These are phyloP conservation scores for Nanorana parkeri DNA, from an alignment of 2,113 vertebrate species.

Conservation along the genomic window DNA sequence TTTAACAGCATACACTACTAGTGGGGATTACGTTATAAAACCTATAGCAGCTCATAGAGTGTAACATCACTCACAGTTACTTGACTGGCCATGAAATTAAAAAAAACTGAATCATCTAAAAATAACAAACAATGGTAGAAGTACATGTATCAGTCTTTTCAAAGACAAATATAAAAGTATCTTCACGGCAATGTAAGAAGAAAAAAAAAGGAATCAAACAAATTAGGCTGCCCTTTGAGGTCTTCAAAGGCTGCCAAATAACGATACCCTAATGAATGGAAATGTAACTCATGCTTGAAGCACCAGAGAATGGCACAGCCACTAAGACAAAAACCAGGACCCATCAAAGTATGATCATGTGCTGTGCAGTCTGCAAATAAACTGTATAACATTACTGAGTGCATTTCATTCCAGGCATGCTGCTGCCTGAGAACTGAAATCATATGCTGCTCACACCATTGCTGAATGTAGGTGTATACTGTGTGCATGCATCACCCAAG, in stretches of 20 bases:
- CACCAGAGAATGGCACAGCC: constrained; percentile 1
- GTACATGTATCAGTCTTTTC: constrained; percentile 1
- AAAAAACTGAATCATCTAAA: constrained; percentile 14
- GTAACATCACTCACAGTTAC: constrained; percentile 21
- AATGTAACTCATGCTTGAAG: constrained; percentile 40
- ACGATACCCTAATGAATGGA: constrained; percentile 33
- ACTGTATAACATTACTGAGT: constrained; percentile 7
- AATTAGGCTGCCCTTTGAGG: constrained; percentile 31
- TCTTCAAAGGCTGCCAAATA: constrained; percentile 50
- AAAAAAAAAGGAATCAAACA: constrained; percentile 12
- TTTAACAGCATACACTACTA: constrained; percentile 37
- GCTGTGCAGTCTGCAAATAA: not conserved
- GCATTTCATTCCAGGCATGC: not conserved
- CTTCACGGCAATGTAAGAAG: not conserved
- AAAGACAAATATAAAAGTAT: constrained; percentile 27
- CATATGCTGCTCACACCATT: not conserved
- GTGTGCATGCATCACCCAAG: not conserved
- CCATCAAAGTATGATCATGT: constrained; percentile 39
- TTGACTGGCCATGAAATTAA: not conserved
- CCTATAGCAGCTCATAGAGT: not conserved
- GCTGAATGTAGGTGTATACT: not conserved
- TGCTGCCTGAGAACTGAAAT: not conserved
- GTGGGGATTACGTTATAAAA: constrained; percentile 52
- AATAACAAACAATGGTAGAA: constrained; percentile 15
- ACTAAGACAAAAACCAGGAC: constrained; percentile 25